Evolutionary conservation across 1,140 invertebrate species (phyloP), one percentile per base, ranked within the genome.

Genomic region (Ditylenchus dipsaci): DNA sequence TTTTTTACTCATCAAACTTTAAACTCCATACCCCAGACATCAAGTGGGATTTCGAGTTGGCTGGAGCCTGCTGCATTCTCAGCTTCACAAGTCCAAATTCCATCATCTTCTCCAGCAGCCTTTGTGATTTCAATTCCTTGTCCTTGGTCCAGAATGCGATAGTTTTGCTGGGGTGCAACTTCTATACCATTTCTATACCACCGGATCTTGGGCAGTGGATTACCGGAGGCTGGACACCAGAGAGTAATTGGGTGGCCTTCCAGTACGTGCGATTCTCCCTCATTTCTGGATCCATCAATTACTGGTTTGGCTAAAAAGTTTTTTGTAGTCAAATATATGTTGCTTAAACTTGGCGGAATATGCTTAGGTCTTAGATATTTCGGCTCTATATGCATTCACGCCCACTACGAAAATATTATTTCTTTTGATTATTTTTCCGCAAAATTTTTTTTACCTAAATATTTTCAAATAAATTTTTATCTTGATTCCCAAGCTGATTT

Each of bases 191-290:
- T 76, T 47, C 62, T 47, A 58, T 59, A 73, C 72, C 72, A 73
- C 13, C 69, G 59, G 29, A 72, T 59, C n/a, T 68, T 70, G 19
- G 69, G 69, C 0, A 29, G 53, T 17, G 67, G 67, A 11, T 68
- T 68, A 1, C 67, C 67, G 21, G 53, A 78, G 7, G 84, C 84
- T 9, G 84, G 83, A 81, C 86, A 86, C 70, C 84, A 82, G 59
- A 86, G 66, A 9, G 83, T 72, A 3, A 85, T 82, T 7, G 83
- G 81, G 17, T 81, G 72, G 11, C 72, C 74, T 43, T 62, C 49
- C 9, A 74, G 56, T 1, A 76, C 66, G 27, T 69, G 77, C 3
- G 65, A 66, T 17, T 53, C 63, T 1, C 30, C 23, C 0, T 42
- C 57, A 61, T 29, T 74, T 53, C 67, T 57, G 1, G 73, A 67